Conservation (phyloP, 2,113 vertebrate species). For the Damaliscus lunatus region DNA sequence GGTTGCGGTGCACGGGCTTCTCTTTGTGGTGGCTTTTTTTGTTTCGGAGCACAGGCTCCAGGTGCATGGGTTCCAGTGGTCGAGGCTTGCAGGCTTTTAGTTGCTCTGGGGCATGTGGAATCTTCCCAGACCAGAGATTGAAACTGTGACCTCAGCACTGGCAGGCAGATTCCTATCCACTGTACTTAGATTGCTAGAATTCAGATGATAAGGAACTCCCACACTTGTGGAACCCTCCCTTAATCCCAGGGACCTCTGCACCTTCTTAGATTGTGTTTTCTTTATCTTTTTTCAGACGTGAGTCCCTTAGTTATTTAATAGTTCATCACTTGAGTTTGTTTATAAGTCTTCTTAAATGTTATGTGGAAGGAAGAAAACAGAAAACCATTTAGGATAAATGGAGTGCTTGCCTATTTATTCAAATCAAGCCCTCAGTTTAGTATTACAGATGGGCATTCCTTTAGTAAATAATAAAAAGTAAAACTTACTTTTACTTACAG, state of each 20-base stretch:
- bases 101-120: neutral
- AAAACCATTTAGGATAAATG: neutral
- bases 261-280: neutral
- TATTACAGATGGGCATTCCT: neutral
- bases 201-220: neutral
- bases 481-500: neutral
- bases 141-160: neutral
- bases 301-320: neutral
- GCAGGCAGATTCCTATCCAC: neutral
- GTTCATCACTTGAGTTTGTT: neutral
- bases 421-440: neutral
- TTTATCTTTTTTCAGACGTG: neutral
- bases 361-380: neutral
- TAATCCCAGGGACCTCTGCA: neutral
- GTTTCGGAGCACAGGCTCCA: neutral
- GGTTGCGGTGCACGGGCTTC: rapidly evolving
- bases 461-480: neutral
- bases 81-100: neutral
- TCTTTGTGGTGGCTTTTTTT: neutral
- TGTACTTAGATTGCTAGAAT: neutral
- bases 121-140: neutral
- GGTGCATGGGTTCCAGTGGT: neutral
- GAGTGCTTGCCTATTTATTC: neutral
- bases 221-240: neutral
- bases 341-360: neutral